Evolutionary conservation across 1,140 invertebrate species (phyloP).

Genomic region (Platyscapa corneri): DNA sequence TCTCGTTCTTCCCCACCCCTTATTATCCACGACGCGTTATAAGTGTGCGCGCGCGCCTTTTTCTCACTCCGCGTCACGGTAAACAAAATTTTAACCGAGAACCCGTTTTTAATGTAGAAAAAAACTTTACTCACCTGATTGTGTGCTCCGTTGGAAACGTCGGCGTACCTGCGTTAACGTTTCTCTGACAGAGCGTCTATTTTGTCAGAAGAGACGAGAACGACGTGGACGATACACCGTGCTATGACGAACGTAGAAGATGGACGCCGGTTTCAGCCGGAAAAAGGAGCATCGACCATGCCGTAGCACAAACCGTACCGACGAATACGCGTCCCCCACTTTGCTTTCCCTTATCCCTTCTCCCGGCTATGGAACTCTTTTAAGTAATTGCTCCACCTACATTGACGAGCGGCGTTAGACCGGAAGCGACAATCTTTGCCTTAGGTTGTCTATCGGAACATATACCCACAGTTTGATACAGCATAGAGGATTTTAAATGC

Average conservation of each 20-base stretch:
- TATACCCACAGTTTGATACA: no score
- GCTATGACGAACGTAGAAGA: conserved; percentile 58
- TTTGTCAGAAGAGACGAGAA: neutral
- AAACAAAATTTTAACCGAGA: no score
- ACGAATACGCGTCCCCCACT: neutral
- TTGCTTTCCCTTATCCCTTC: neutral
- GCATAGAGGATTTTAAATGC: no score
- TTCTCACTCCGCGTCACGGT: neutral
- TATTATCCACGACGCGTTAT: neutral
- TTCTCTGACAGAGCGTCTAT: neutral
- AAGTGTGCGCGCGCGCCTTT: neutral
- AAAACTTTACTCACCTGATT: neutral
- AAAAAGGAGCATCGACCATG: conserved; percentile 62
- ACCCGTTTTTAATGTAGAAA: no score
- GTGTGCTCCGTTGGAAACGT: neutral
- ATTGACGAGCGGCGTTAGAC: neutral
- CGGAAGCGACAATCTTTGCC: neutral
- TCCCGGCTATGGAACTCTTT: no score
- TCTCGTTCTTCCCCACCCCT: neutral
- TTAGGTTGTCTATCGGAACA: neutral
- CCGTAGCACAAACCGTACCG: conserved; percentile 8
- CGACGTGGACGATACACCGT: neutral
- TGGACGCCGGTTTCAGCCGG: conserved; percentile 67
- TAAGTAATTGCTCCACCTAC: neutral
- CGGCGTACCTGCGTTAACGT: neutral